Evolutionary conservation across 2,797 vertebrate species (phyloP), one percentile per base, ranked within the genome.

Genomic region (Mus minutoides): DNA sequence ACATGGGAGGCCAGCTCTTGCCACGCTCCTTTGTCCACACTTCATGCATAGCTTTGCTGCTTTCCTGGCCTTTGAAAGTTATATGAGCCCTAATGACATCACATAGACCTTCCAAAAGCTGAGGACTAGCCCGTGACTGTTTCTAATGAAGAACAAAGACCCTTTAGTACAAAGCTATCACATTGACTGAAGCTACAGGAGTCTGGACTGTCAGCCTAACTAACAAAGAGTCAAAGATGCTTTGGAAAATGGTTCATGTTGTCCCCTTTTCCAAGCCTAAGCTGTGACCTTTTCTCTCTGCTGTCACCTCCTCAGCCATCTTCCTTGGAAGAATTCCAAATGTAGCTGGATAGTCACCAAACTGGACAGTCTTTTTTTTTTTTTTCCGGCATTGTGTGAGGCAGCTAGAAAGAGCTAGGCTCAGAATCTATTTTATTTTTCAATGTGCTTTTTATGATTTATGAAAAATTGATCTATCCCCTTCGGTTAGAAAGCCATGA

Each of bases 381-480:
- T 76, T 34, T n/a, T n/a, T n/a, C n/a, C n/a, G 49, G 19, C 56
- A 90, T 85, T 89, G n/a, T 90, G 22, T 46, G 4, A 14, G 83
- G 91, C 73, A 75, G 43, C 31, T 62, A 84, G 52, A 93, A 96
- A 93, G 46, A 26, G 34, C 88, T 56, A 43, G 31, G 34, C 52
- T 62, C 85, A 92, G 40, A 97, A 92, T 88, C 7, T 16, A 93
- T 87, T 95, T 96, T 94, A 58, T 92, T 95, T 96, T 95, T 96
- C 96, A 77, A 88, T 37, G 95, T 58, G 82, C 71, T 90, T 95
- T 87, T 90, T 82, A 85, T 95, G 96, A 97, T 94, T 97, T 97
- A 96, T 95, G 76, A 96, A 95, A 96, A 96, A 95, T 77, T 96
- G 91, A 95, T 96, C 69, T 93, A 91, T 84, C 97, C 40, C 78